A percentile compares a stretch with the other conserved stretches of the same genome.
Conservation (phyloP, 2,113 vertebrate genomes). For the Romanogobio albipinnatus region DNA sequence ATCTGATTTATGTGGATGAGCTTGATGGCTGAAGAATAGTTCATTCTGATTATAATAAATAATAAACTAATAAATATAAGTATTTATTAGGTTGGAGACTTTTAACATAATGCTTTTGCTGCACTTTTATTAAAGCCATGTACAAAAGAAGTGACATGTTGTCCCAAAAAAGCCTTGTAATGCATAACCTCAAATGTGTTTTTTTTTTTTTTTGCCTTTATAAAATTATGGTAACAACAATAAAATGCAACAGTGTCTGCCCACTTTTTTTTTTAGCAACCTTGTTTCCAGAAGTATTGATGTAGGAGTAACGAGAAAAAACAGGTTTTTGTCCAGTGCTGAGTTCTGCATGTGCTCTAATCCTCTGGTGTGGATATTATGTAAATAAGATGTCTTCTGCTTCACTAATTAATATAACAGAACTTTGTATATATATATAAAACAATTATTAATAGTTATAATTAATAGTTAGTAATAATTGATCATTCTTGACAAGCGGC, state of each 20-base stretch:
- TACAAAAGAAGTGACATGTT: no score
- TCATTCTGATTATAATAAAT: background rate
- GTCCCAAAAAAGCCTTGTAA: background rate
- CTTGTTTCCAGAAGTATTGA: background rate
- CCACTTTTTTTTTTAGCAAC: background rate
- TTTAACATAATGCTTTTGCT: background rate
- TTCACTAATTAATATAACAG: no score
- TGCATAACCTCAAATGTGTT: background rate
- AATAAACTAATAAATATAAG: background rate
- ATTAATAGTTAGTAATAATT: no score
- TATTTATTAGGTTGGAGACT: background rate
- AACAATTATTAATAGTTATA: no score
- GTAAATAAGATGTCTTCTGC: no score
- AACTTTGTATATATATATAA: no score
- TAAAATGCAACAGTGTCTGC: background rate
- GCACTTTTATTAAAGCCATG: background rate
- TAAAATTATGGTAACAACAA: background rate
- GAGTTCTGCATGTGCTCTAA: no score
- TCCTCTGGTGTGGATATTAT: no score
- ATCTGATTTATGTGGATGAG: background rate
- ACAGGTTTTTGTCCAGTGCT: no score
- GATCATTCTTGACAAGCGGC: no score
- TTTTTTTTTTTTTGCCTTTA: background rate
- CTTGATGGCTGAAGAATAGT: background rate
- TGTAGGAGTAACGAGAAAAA: no score